Conservation (phyloP, 1,140 invertebrate species). For the Drosophila parabipectinata region DNA sequence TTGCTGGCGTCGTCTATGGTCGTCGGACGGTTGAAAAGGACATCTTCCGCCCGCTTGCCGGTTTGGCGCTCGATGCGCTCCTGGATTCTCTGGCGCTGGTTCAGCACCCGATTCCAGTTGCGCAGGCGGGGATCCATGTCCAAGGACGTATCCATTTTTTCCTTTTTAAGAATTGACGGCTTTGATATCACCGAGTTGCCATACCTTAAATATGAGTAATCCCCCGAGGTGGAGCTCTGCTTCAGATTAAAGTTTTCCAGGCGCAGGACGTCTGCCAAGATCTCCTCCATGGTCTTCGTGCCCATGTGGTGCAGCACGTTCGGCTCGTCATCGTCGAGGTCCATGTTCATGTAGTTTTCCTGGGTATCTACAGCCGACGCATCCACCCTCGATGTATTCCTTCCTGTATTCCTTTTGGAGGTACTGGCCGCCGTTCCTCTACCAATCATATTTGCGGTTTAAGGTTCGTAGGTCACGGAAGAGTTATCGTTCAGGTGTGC, state of each 20-base stretch:
- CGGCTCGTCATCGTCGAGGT: background rate
- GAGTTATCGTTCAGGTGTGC: too few species aligned
- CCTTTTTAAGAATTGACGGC: background rate
- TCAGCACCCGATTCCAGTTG: constrained; percentile 55
- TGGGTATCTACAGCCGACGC: background rate
- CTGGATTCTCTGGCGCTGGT: constrained; percentile 41
- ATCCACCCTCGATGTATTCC: background rate
- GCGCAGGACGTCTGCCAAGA: constrained; percentile 6
- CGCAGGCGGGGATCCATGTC: constrained; percentile 60
- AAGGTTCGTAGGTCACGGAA: background rate
- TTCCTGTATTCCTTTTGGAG: background rate
- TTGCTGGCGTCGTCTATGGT: constrained; percentile 63
- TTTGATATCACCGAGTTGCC: background rate
- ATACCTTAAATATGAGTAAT: too few species aligned
- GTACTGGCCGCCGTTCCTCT: background rate
- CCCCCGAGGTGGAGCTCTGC: background rate
- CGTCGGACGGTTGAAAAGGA: constrained; percentile 66
- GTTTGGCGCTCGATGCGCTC: constrained; percentile 48
- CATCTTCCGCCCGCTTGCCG: constrained; percentile 51
- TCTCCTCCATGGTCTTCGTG: constrained; percentile 10
- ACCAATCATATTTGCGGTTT: background rate
- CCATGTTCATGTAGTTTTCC: constrained; percentile 13
- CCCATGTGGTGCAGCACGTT: background rate
- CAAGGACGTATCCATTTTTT: background rate
- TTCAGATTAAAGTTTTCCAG: background rate